A percentile compares a stretch with the other conserved stretches of the same genome.
phyloP scores from a whole-genome alignment of 1,140 invertebrate species.

The Rhynchophorus ferrugineus region DNA sequence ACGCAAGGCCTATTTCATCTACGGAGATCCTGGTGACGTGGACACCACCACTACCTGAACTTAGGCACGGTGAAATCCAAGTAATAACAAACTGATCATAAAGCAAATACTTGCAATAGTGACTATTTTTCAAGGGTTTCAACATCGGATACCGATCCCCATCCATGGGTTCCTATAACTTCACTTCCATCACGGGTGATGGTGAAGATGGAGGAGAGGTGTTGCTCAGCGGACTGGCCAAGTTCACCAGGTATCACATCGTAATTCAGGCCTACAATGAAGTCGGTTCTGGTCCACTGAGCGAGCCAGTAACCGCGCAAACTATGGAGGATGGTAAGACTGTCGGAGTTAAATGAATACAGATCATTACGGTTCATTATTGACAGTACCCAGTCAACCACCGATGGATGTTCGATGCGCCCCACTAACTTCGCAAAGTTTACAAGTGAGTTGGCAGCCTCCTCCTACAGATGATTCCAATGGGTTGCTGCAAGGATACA shows the following conservation, averaged over 20 bases:
- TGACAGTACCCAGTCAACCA: constrained; percentile 61
- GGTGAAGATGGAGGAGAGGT: constrained; percentile 61
- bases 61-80: constrained; percentile 62
- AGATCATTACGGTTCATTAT: no score
- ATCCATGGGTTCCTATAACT: constrained; percentile 51
- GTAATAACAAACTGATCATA: no score
- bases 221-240: constrained; percentile 56
- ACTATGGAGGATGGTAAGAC: constrained; percentile 73
- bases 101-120: no score
- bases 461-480: constrained; percentile 67
- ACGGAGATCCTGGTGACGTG: constrained; percentile 71
- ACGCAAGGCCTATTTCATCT: constrained; percentile 63
- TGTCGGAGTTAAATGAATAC: no score
- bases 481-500: constrained; percentile 77
- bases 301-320: constrained; percentile 63
- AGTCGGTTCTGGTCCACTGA: constrained; percentile 71
- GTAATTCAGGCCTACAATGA: constrained; percentile 82
- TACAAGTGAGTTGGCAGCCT: constrained; percentile 79
- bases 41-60: constrained; percentile 59
- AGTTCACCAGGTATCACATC: constrained; percentile 72
- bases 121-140: constrained; percentile 45
- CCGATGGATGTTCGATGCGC: constrained; percentile 67
- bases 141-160: constrained; percentile 50
- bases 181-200: constrained; percentile 60
- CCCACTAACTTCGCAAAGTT: constrained; percentile 62